Evolutionary conservation across 2,113 vertebrate genomes (phyloP).

Genomic region (Datnioides undecimradiatus): DNA sequence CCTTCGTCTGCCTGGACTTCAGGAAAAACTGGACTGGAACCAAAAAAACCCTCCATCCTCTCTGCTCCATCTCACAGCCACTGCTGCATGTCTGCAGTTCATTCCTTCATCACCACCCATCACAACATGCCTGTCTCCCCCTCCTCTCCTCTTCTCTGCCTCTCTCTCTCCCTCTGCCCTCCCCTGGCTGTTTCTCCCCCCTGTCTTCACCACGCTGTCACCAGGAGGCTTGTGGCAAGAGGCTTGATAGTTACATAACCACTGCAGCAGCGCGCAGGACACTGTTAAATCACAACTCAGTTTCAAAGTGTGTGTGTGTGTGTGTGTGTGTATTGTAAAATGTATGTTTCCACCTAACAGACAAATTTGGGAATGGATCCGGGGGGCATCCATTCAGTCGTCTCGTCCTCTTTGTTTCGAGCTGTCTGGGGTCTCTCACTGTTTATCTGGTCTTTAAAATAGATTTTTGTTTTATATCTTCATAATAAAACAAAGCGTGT

Average conservation of each 20-base stretch:
- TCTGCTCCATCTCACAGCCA: slow-evolving; percentile 44
- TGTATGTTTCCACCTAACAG: slow-evolving; percentile 3
- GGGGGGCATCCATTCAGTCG: not conserved
- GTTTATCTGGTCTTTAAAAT: not conserved
- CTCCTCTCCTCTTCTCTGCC: slow-evolving; percentile 39
- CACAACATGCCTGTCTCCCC: slow-evolving; percentile 58
- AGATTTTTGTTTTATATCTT: not conserved
- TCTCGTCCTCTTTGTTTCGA: not conserved
- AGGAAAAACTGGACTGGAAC: slow-evolving; percentile 57
- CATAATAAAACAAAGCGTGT: too few species aligned
- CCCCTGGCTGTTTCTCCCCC: slow-evolving; percentile 19
- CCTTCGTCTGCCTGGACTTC: slow-evolving; percentile 17
- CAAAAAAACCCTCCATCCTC: slow-evolving; percentile 32
- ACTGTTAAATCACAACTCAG: slow-evolving; percentile 58
- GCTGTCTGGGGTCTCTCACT: not conserved
- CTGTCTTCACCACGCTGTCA: slow-evolving; percentile 68
- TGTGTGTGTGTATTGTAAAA: slow-evolving; percentile 3
- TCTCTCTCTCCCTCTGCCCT: slow-evolving; percentile 38
- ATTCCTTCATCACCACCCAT: slow-evolving; percentile 62
- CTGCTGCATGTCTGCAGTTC: slow-evolving; percentile 49
- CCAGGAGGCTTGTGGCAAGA: slow-evolving; percentile 74
- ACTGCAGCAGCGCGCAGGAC: slow-evolving; percentile 75
- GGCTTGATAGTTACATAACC: slow-evolving; percentile 77
- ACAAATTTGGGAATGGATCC: slow-evolving; percentile 15
- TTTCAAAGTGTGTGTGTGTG: slow-evolving; percentile 20